Percentiles rank a stretch among this genome's conserved stretches.
Conservation (phyloP, 1,140 invertebrate genomes). For the Ips typographus region DNA sequence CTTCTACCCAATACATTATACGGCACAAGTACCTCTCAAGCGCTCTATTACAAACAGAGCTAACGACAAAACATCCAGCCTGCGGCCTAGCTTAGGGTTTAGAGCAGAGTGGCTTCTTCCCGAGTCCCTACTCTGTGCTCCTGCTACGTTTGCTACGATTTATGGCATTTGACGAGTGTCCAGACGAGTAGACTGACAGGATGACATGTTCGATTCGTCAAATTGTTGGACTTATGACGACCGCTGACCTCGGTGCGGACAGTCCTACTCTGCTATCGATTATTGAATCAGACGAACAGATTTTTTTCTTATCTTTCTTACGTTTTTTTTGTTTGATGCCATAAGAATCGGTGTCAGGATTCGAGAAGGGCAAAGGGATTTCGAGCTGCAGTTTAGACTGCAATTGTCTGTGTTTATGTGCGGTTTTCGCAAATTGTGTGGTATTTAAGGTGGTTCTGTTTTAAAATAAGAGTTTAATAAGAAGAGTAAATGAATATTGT, state of each 20-base stretch:
- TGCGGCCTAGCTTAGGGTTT: not conserved
- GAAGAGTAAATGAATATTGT: too few relatives aligned
- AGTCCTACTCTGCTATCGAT: constrained; percentile 8
- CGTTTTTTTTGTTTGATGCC: constrained; percentile 20
- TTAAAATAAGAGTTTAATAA: too few relatives aligned
- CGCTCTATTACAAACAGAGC: too few relatives aligned
- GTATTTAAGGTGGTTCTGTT: too few relatives aligned
- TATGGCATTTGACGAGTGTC: constrained; percentile 21
- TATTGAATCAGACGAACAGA: not conserved
- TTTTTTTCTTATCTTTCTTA: constrained; percentile 1
- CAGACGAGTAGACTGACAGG: constrained; percentile 13
- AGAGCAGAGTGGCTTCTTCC: not conserved
- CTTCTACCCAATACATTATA: too few relatives aligned
- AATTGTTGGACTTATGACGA: not conserved
- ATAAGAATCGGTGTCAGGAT: constrained; percentile 16
- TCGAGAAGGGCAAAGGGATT: constrained; percentile 2
- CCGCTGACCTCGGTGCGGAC: constrained; percentile 2
- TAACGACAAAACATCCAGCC: not conserved
- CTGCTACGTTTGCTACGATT: constrained; percentile 20
- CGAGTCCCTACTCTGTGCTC: constrained; percentile 13
- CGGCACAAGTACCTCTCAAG: too few relatives aligned
- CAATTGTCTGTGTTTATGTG: too few relatives aligned
- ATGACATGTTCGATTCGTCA: constrained; percentile 10
- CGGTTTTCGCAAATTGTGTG: too few relatives aligned
- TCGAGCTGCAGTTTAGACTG: too few relatives aligned